Conservation (phyloP, 2,113 vertebrate genomes). For the Poeciliopsis retropinna region DNA sequence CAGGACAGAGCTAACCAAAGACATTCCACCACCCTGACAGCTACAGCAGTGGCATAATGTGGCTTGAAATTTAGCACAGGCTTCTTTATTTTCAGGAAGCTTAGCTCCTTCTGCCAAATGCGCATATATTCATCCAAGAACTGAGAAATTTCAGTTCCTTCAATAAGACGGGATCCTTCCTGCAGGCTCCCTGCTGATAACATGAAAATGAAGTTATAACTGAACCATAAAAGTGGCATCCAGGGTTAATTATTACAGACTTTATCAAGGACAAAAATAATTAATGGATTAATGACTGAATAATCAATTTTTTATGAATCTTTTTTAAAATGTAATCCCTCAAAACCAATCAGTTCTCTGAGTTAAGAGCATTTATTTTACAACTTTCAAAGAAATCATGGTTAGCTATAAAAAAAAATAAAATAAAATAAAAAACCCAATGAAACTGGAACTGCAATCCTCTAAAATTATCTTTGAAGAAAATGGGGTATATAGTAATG, state of each 20-base stretch:
- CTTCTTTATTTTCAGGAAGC: constrained; percentile 45
- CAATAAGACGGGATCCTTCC: neutral
- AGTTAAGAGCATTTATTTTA: neutral
- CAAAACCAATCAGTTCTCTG: no score
- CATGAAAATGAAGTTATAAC: constrained; percentile 1
- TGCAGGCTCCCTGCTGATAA: neutral
- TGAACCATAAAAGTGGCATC: neutral
- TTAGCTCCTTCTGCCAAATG: constrained; percentile 23
- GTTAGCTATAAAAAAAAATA: no score
- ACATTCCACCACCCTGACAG: constrained; percentile 30
- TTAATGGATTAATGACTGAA: neutral
- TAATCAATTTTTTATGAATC: neutral
- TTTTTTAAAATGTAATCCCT: neutral
- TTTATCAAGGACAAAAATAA: neutral
- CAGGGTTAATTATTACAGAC: neutral
- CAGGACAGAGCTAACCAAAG: constrained; percentile 42
- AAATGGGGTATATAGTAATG: neutral
- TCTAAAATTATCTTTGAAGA: neutral
- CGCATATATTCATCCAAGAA: constrained; percentile 24
- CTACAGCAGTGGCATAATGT: constrained; percentile 31
- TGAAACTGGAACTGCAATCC: neutral
- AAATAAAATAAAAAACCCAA: no score
- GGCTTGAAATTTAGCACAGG: constrained; percentile 46
- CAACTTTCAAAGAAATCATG: no score
- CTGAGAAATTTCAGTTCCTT: neutral